phyloP scores from a whole-genome alignment of 2,113 vertebrate species.

The Notiomystis cincta region DNA sequence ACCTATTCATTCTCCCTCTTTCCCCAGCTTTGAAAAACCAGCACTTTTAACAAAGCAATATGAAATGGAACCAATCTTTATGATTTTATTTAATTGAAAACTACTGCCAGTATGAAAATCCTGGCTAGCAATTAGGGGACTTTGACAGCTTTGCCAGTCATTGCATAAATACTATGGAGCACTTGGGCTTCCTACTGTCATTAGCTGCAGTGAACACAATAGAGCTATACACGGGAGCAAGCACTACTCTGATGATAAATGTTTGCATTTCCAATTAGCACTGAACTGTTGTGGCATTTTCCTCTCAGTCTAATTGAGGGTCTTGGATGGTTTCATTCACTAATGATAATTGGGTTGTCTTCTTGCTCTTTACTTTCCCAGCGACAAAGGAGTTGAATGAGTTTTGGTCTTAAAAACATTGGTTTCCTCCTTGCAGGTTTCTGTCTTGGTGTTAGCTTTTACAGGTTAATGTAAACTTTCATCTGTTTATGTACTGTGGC shows the following conservation, averaged over 20 bases:
- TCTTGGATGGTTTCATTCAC: not conserved
- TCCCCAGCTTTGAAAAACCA: not conserved
- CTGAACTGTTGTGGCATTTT: not conserved
- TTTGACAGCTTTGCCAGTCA: conserved; percentile 11
- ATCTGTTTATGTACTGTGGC: rapidly evolving
- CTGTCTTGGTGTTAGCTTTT: not conserved
- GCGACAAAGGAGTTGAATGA: not conserved
- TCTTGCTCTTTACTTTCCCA: not conserved
- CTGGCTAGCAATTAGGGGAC: conserved; percentile 9
- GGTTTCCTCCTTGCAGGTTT: not conserved
- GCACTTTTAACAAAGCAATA: not conserved
- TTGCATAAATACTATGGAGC: conserved; percentile 2
- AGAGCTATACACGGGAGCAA: not conserved
- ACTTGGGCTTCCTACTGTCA: conserved; percentile 10
- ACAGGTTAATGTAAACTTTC: not conserved
- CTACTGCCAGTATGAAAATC: not conserved
- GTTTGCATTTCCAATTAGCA: conserved; percentile 55
- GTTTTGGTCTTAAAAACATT: not conserved
- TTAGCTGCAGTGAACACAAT: conserved; percentile 4
- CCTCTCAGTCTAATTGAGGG: not conserved
- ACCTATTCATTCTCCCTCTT: not conserved
- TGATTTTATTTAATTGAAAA: conserved; percentile 1
- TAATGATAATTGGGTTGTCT: not conserved
- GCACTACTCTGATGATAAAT: not conserved
- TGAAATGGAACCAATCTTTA: not conserved